These are phyloP conservation scores for Arvicanthis niloticus DNA, from an alignment of 2,113 vertebrate genomes.

Conservation along the genomic window DNA sequence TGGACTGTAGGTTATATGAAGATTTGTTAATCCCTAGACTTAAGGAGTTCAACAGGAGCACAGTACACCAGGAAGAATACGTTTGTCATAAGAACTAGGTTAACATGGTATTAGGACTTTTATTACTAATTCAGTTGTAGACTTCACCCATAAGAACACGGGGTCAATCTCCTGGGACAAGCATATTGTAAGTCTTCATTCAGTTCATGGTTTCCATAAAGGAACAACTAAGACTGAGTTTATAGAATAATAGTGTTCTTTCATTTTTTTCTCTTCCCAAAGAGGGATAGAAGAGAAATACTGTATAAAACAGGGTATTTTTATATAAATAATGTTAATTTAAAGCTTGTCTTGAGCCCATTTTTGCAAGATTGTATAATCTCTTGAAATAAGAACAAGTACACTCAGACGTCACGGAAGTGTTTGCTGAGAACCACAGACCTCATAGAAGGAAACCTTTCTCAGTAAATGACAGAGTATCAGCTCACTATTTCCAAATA, in stretches of 20 bases:
- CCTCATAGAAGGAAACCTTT: not conserved
- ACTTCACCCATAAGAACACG: not conserved
- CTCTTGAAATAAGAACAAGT: constrained; percentile 1
- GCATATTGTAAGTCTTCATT: not conserved
- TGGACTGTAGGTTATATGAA: not conserved
- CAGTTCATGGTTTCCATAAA: not conserved
- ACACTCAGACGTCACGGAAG: not conserved
- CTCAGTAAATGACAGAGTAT: not conserved
- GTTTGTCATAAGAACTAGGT: not conserved
- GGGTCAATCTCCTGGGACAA: not conserved
- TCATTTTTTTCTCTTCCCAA: not conserved
- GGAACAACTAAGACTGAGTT: constrained; percentile 20
- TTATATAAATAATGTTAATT: constrained; percentile 27
- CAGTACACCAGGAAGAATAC: not conserved
- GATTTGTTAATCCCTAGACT: not conserved
- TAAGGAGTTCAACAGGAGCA: not conserved
- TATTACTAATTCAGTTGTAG: not conserved
- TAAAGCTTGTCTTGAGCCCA: constrained; percentile 8
- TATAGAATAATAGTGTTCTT: not conserved
- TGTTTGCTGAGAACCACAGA: not conserved
- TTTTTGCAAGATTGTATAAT: not conserved
- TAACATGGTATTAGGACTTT: not conserved
- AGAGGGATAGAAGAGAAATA: not conserved
- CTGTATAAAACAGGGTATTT: not conserved
- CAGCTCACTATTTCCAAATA: too few relatives aligned